These are phyloP conservation scores for Plectrocnemia conspersa DNA, from an alignment of 1,140 invertebrate species.

Conservation along the genomic window DNA sequence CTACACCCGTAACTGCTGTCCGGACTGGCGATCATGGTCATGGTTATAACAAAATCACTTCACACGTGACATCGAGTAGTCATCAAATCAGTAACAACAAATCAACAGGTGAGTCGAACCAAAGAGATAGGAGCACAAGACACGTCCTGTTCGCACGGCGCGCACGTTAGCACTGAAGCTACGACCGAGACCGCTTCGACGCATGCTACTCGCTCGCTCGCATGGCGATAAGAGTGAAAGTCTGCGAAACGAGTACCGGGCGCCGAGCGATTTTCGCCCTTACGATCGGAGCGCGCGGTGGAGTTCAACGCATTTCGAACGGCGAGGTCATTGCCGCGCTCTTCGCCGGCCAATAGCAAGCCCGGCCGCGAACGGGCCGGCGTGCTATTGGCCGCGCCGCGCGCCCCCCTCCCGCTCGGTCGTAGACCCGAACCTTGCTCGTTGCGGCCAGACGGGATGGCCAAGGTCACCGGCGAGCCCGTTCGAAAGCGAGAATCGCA, in stretches of 20 bases:
- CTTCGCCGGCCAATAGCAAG: slow-evolving; percentile 43
- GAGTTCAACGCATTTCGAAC: slow-evolving; percentile 51
- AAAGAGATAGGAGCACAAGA: background rate
- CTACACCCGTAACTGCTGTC: slow-evolving; percentile 46
- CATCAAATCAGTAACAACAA: too few relatives aligned
- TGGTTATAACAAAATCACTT: slow-evolving; percentile 1
- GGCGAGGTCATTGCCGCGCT: slow-evolving; percentile 55
- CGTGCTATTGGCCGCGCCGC: slow-evolving; percentile 43
- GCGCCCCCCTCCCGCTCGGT: slow-evolving; percentile 35
- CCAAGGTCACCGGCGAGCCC: slow-evolving; percentile 46
- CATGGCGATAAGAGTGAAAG: slow-evolving; percentile 52
- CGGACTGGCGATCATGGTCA: slow-evolving; percentile 51
- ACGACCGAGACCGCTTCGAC: slow-evolving; percentile 39
- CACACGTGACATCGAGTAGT: too few relatives aligned
- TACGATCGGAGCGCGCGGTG: slow-evolving; percentile 36
- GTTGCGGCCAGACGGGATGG: slow-evolving; percentile 41
- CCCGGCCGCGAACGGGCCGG: slow-evolving; percentile 42
- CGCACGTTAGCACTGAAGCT: slow-evolving; percentile 37
- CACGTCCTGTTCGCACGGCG: slow-evolving; percentile 44
- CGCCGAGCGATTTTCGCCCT: slow-evolving; percentile 47
- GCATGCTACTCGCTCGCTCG: slow-evolving; percentile 44
- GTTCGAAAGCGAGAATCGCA: slow-evolving; percentile 32
- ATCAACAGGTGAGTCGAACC: background rate
- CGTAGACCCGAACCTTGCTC: slow-evolving; percentile 54
- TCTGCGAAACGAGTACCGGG: slow-evolving; percentile 50